Evolutionary conservation across 1,140 invertebrate genomes (phyloP).

Genomic region (Drosophila kohkoa): DNA sequence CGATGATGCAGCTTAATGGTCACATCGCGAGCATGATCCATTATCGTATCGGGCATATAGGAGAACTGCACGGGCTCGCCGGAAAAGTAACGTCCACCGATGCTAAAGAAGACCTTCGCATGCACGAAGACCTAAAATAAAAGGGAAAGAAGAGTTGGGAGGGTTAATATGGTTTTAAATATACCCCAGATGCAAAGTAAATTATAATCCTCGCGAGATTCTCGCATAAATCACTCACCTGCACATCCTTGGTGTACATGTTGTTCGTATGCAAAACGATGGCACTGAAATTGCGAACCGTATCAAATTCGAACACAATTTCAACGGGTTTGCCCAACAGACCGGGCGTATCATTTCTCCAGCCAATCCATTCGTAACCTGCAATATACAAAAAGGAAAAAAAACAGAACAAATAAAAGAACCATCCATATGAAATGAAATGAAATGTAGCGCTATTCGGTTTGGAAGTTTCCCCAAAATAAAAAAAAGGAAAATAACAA

Average conservation of each 20-base stretch:
- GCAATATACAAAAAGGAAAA: constrained; percentile 61
- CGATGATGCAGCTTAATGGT: constrained; percentile 92
- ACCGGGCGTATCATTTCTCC: constrained; percentile 89
- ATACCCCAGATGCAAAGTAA: background rate
- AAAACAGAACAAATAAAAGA: constrained; percentile 15
- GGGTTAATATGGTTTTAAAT: background rate
- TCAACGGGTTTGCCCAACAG: constrained; percentile 87
- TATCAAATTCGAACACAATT: constrained; percentile 93
- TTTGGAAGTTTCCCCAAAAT: constrained; percentile 8
- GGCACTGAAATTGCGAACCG: constrained; percentile 91
- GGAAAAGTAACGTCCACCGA: constrained; percentile 90
- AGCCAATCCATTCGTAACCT: constrained; percentile 96
- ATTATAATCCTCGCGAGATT: background rate
- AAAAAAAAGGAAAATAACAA: background rate
- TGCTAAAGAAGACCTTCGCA: constrained; percentile 90
- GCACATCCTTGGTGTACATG: constrained; percentile 89
- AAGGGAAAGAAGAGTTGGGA: background rate
- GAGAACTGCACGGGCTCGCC: constrained; percentile 86
- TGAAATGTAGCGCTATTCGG: constrained; percentile 47
- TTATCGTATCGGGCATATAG: constrained; percentile 91
- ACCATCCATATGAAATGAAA: constrained; percentile 53
- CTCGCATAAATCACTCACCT: constrained; percentile 86
- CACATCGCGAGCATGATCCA: constrained; percentile 93
- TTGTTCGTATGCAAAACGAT: constrained; percentile 92
- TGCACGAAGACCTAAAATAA: constrained; percentile 88